phyloP scores from a whole-genome alignment of 2,113 vertebrate genomes.

The Hippoglossus stenolepis region DNA sequence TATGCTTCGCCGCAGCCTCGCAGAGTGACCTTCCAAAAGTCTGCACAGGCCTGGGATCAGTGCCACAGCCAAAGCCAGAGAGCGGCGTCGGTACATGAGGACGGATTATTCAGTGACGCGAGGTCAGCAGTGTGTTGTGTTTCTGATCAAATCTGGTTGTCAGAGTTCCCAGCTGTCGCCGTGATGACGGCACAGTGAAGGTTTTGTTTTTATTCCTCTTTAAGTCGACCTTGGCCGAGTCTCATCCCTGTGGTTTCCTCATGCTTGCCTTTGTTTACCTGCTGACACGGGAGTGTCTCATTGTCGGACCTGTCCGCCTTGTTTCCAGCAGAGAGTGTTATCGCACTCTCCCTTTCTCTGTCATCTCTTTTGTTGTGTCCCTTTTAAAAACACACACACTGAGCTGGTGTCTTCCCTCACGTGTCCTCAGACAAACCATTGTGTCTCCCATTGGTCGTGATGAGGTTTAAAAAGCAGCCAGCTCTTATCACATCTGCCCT shows the following conservation, averaged over 20 bases:
- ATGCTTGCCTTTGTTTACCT: conserved; percentile 13
- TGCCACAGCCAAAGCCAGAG: conserved; percentile 10
- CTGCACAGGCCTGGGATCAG: conserved; percentile 36
- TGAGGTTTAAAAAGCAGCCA: neutral
- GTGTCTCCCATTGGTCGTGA: neutral
- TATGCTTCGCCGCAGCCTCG: conserved; percentile 15
- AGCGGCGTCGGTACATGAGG: neutral
- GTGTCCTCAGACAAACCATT: too few species aligned
- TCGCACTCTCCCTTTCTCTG: too few species aligned
- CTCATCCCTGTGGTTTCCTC: neutral
- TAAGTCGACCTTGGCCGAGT: neutral
- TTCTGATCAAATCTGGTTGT: conserved; percentile 34
- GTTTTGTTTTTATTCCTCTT: neutral
- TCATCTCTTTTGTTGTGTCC: too few species aligned
- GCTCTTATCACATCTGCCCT: conserved; percentile 19
- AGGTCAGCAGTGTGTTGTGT: conserved; percentile 17
- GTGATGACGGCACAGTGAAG: neutral
- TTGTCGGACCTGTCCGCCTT: too few species aligned
- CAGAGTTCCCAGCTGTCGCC: conserved; percentile 55
- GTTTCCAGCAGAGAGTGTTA: too few species aligned
- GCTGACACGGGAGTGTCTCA: conserved; percentile 12
- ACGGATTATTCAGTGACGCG: conserved; percentile 26
- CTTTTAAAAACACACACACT: neutral
- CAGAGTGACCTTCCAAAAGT: conserved; percentile 57
- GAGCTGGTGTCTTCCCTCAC: too few species aligned